A percentile compares a stretch with the other conserved stretches of the same genome.
Evolutionary conservation across 2,113 vertebrate genomes (phyloP).

Genomic region (Heliornis fulica): DNA sequence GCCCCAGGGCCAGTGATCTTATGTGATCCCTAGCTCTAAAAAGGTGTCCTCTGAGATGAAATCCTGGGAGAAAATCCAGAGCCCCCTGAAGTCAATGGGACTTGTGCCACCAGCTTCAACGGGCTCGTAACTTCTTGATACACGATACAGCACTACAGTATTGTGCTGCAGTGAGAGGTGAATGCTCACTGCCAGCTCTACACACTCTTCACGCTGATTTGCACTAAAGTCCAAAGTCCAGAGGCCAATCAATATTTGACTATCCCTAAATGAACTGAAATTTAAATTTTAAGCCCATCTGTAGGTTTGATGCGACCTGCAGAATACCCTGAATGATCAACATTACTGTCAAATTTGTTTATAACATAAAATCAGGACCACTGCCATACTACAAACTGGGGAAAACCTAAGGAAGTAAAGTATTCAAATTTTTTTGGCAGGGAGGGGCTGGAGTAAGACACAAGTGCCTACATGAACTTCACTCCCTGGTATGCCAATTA

Average conservation of each 20-base stretch:
- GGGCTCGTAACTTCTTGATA: background rate
- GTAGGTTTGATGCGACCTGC: background rate
- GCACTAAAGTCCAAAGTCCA: background rate
- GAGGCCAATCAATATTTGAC: background rate
- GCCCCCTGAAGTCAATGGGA: background rate
- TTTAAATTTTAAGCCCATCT: background rate
- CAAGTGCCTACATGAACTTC: background rate
- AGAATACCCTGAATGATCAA: background rate
- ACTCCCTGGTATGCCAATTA: fast-evolving
- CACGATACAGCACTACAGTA: background rate
- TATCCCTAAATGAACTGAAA: background rate
- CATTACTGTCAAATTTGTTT: background rate
- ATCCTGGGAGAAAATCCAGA: background rate
- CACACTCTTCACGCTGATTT: background rate
- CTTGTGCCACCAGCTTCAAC: background rate
- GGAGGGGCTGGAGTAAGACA: background rate
- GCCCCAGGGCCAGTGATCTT: background rate
- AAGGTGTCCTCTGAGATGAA: background rate
- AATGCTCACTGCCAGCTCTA: background rate
- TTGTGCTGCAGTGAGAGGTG: background rate
- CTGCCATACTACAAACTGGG: background rate
- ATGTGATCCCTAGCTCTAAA: background rate
- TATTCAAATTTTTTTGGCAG: background rate
- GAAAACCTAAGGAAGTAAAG: background rate
- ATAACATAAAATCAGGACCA: background rate